These are phyloP conservation scores for Rachycentron canadum DNA, from an alignment of 2,797 vertebrate species.

Conservation along the genomic window DNA sequence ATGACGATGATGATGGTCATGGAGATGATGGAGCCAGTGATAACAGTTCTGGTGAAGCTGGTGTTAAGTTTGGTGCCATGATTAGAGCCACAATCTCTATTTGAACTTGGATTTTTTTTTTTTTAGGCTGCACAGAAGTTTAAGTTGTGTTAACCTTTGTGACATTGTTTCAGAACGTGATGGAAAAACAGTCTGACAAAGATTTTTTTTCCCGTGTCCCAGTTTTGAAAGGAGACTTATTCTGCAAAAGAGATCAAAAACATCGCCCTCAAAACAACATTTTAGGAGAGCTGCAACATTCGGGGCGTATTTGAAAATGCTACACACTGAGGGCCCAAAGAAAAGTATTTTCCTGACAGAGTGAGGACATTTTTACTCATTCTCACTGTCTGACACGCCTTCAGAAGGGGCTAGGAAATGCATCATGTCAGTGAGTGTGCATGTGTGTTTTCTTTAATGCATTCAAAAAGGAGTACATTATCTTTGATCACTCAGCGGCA, in stretches of 20 bases:
- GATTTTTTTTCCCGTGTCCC: too few species aligned
- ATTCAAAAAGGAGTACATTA: not conserved
- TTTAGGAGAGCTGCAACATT: too few species aligned
- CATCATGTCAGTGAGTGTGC: not conserved
- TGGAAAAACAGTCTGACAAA: not conserved
- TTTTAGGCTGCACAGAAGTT: not conserved
- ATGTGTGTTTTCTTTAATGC: not conserved
- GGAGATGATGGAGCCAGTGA: slow-evolving; percentile 2
- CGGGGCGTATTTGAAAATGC: too few species aligned
- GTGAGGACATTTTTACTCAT: too few species aligned
- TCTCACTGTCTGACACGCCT: too few species aligned
- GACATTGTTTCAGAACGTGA: too few species aligned
- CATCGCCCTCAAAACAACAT: not conserved
- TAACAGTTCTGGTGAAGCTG: not conserved
- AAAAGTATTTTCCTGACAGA: too few species aligned
- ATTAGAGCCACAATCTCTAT: not conserved
- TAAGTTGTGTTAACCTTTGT: not conserved
- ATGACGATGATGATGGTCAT: slow-evolving; percentile 6
- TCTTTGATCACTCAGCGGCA: not conserved
- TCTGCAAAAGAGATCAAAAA: not conserved
- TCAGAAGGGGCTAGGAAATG: not conserved
- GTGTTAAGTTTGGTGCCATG: not conserved
- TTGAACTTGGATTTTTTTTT: too few species aligned
- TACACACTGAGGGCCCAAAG: too few species aligned
- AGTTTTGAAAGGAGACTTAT: not conserved